phyloP scores from a whole-genome alignment of 2,113 vertebrate genomes.

The Labeo rohita region DNA sequence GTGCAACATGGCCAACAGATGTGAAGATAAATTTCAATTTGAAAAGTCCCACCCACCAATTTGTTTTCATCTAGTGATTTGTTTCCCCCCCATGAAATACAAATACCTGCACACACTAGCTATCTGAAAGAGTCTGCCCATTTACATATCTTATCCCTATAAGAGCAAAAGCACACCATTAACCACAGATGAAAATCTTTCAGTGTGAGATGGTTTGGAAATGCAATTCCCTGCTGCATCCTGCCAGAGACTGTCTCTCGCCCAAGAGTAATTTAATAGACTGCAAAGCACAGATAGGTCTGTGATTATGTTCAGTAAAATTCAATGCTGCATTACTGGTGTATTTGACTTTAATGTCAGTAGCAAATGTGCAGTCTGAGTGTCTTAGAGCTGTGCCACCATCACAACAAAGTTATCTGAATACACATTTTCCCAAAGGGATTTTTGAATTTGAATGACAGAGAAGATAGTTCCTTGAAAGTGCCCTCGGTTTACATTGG shows the following conservation, averaged over 20 bases:
- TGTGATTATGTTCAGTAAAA: constrained; percentile 45
- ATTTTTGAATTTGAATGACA: constrained; percentile 43
- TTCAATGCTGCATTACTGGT: constrained; percentile 32
- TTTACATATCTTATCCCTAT: constrained; percentile 4
- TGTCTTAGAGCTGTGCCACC: not conserved
- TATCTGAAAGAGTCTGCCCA: not conserved
- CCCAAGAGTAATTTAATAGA: constrained; percentile 44
- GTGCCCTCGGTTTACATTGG: constrained; percentile 4
- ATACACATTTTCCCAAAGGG: constrained; percentile 23
- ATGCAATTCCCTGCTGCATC: constrained; percentile 34
- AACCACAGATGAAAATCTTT: constrained; percentile 38
- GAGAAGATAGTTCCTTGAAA: not conserved
- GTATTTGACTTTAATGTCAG: not conserved
- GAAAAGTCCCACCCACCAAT: not conserved
- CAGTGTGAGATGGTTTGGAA: constrained; percentile 20
- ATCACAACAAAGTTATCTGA: constrained; percentile 30
- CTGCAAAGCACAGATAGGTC: constrained; percentile 39
- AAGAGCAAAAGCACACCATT: constrained; percentile 20
- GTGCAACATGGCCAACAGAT: not conserved
- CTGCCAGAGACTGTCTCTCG: constrained; percentile 17
- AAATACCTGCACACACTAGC: not conserved
- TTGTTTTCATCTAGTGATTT: not conserved
- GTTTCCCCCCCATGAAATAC: not conserved
- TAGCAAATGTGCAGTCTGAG: not conserved
- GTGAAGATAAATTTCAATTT: not conserved